These are phyloP conservation scores for Sarcophaga peregrina DNA, from an alignment of 1,140 invertebrate species.

Conservation along the genomic window DNA sequence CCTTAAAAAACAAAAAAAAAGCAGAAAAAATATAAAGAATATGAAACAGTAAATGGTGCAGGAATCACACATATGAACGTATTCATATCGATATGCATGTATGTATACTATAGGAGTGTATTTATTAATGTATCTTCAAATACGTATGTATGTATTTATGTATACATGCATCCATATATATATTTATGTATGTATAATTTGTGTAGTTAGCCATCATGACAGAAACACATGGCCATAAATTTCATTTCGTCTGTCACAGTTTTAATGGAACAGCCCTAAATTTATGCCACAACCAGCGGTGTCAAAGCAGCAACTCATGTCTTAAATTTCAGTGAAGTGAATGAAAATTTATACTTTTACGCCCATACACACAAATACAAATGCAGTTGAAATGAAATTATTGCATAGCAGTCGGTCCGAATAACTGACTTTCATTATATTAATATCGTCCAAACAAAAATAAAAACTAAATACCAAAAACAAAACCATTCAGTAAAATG, in stretches of 20 bases:
- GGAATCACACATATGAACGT: no score
- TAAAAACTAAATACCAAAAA: no score
- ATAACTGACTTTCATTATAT: background rate
- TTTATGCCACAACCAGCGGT: slow-evolving; percentile 51
- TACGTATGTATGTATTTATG: no score
- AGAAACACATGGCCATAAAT: slow-evolving; percentile 57
- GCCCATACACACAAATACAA: background rate
- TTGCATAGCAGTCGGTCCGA: no score
- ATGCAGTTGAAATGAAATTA: background rate
- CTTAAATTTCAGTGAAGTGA: background rate
- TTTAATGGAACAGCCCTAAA: slow-evolving; percentile 61
- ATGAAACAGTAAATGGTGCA: no score
- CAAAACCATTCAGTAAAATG: no score
- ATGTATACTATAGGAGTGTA: no score
- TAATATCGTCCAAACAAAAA: slow-evolving; percentile 43
- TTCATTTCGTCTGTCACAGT: slow-evolving; percentile 57
- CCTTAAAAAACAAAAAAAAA: no score
- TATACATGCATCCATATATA: no score
- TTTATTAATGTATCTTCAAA: no score
- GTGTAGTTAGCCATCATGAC: slow-evolving; percentile 40
- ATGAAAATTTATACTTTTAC: background rate
- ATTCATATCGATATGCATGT: no score
- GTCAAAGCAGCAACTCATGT: slow-evolving; percentile 6
- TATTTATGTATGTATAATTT: background rate
- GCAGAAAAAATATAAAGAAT: no score